A percentile compares a stretch with the other conserved stretches of the same genome.
These are phyloP conservation scores for Taxidea taxus DNA, from an alignment of 2,113 vertebrate species.

Conservation along the genomic window DNA sequence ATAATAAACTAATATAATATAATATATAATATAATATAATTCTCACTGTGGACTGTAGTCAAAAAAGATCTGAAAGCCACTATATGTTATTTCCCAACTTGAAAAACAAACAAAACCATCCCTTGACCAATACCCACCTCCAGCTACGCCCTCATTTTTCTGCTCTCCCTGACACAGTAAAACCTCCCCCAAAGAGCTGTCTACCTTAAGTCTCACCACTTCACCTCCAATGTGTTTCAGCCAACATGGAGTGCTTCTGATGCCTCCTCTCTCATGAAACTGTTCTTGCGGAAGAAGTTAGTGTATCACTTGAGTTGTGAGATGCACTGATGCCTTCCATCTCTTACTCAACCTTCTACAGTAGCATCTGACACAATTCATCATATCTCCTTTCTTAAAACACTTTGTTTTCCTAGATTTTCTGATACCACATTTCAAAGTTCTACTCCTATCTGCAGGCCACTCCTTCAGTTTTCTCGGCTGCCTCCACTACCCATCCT, in stretches of 20 bases:
- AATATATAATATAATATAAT: not conserved
- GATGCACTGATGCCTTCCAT: not conserved
- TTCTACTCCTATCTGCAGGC: not conserved
- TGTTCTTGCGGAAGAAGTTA: not conserved
- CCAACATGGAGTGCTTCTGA: not conserved
- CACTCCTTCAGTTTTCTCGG: not conserved
- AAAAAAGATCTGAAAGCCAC: not conserved
- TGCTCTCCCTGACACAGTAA: not conserved
- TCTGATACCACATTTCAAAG: not conserved
- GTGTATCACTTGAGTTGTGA: not conserved
- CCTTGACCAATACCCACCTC: not conserved
- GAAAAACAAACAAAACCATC: not conserved
- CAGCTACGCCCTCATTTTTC: not conserved
- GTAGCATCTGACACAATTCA: not conserved
- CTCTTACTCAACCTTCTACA: not conserved
- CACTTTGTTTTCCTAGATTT: not conserved
- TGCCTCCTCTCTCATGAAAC: not conserved
- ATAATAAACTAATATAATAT: no score
- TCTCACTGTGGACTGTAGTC: not conserved
- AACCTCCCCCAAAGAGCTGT: not conserved
- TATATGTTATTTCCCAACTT: conserved; percentile 1
- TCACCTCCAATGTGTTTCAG: not conserved
- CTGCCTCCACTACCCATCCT: no score
- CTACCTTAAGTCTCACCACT: not conserved
- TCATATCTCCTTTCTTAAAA: not conserved